phyloP scores from a whole-genome alignment of 92 coral and sea anemone genomes.

The Porites cylindrica region DNA sequence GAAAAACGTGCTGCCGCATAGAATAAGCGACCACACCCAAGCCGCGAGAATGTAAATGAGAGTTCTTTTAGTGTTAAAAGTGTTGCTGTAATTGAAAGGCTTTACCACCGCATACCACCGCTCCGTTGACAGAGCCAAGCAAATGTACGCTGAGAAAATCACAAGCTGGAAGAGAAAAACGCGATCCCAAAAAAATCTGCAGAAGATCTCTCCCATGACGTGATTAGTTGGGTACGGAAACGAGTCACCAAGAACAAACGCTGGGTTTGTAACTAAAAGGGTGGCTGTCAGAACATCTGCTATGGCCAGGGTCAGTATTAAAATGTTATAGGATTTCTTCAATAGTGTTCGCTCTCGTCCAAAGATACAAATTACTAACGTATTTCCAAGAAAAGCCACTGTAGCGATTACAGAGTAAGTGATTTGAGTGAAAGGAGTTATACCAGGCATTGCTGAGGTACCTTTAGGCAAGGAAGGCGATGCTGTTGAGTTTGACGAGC shows the following conservation, averaged over 20 bases:
- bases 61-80: conserved; percentile 59
- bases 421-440: conserved; percentile 29
- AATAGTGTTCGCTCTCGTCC: conserved; percentile 11
- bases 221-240: conserved; percentile 42
- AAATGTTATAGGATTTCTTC: conserved; percentile 38
- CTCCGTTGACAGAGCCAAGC: conserved; percentile 82
- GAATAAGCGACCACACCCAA: conserved; percentile 62
- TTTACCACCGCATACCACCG: conserved; percentile 91
- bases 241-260: conserved; percentile 38
- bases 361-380: conserved; percentile 31
- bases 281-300: conserved; percentile 31
- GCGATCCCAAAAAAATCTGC: conserved; percentile 75
- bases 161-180: conserved; percentile 78
- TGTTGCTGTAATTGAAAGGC: conserved; percentile 74
- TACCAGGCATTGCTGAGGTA: not conserved
- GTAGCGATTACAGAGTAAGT: conserved; percentile 30
- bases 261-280: conserved; percentile 28
- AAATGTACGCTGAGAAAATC: conserved; percentile 76
- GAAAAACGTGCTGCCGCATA: conserved; percentile 4
- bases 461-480: not conserved
- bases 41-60: conserved; percentile 56
- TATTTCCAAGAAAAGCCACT: conserved; percentile 34
- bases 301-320: conserved; percentile 40
- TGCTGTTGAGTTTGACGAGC: not conserved
- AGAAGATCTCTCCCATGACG: conserved; percentile 67